A percentile compares a stretch with the other conserved stretches of the same genome.
Evolutionary conservation across 2,888 invertebrate species (phyloP).

Genomic region (Cistogaster globosa): DNA sequence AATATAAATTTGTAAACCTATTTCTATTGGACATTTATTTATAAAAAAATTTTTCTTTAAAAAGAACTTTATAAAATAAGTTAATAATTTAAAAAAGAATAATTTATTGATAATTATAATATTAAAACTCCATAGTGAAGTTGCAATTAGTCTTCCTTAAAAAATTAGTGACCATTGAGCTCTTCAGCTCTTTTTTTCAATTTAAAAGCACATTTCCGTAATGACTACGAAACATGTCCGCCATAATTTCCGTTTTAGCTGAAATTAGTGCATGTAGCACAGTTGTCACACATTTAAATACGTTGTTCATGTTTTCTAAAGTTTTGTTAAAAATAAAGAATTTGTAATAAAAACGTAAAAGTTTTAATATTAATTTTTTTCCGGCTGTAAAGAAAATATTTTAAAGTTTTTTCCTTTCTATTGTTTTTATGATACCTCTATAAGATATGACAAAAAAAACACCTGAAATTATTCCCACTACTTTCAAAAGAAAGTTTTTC

Average conservation of each 20-base stretch:
- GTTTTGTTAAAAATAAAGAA: slow-evolving; percentile 32
- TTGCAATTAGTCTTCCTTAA: not conserved
- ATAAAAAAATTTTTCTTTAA: too few species aligned
- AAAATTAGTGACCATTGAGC: slow-evolving; percentile 25
- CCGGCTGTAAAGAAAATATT: slow-evolving; percentile 48
- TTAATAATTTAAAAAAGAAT: too few species aligned
- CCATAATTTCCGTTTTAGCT: slow-evolving; percentile 65
- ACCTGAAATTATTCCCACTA: slow-evolving; percentile 72
- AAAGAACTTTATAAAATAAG: too few species aligned
- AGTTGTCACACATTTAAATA: slow-evolving; percentile 25
- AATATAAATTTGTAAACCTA: too few species aligned
- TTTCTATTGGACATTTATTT: too few species aligned
- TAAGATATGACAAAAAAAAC: slow-evolving; percentile 40
- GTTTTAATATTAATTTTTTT: slow-evolving; percentile 58
- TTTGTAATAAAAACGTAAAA: slow-evolving; percentile 58
- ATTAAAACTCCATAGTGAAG: too few species aligned
- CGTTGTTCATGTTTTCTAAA: not conserved
- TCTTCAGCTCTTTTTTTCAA: slow-evolving; percentile 27
- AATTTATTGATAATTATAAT: too few species aligned
- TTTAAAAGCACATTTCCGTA: slow-evolving; percentile 64
- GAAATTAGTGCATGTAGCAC: slow-evolving; percentile 36
- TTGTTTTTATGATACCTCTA: slow-evolving; percentile 28
- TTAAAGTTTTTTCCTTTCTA: slow-evolving; percentile 51
- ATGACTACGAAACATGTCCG: slow-evolving; percentile 50
- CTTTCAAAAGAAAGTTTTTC: slow-evolving; percentile 4